A percentile compares a stretch with the other conserved stretches of the same genome.
Evolutionary conservation across 2,113 vertebrate genomes (phyloP).

Genomic region (Nothoprocta pentlandii): DNA sequence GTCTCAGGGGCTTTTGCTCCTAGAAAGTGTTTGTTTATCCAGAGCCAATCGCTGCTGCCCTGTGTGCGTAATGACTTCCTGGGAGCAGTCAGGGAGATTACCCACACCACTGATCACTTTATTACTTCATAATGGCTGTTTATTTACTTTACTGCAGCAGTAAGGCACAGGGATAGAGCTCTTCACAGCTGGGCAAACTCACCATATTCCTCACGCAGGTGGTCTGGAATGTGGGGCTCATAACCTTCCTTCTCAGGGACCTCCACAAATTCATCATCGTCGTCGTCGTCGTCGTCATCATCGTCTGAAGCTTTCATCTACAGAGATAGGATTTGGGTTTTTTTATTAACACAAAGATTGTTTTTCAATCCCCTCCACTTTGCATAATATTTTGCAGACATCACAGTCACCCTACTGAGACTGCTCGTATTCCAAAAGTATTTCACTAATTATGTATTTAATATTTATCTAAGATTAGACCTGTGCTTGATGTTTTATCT

Average conservation of each 20-base stretch:
- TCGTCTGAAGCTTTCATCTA: conserved; percentile 73
- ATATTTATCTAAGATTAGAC: conserved; percentile 44
- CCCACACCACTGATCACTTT: conserved; percentile 73
- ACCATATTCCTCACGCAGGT: conserved; percentile 90
- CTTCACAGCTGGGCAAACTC: conserved; percentile 82
- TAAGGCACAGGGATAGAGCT: conserved; percentile 59
- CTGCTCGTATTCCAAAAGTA: not conserved
- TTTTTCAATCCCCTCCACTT: not conserved
- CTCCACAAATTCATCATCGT: conserved; percentile 90
- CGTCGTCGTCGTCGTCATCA: conserved; percentile 66
- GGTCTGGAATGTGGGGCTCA: conserved; percentile 89
- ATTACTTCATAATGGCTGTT: conserved; percentile 80
- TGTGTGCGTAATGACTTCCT: conserved; percentile 74
- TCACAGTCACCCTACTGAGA: not conserved
- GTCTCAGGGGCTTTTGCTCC: conserved; percentile 26
- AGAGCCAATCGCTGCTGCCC: conserved; percentile 34
- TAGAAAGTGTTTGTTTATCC: conserved; percentile 73
- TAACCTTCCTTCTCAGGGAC: conserved; percentile 97
- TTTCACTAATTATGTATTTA: conserved; percentile 55
- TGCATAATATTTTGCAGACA: not conserved
- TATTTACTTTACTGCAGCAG: conserved; percentile 73
- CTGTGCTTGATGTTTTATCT: conserved; percentile 39
- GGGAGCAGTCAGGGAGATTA: conserved; percentile 75
- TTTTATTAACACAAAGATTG: not conserved
- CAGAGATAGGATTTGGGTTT: not conserved